Conservation (phyloP, 2,113 vertebrate species). For the Oenanthe oenanthe region DNA sequence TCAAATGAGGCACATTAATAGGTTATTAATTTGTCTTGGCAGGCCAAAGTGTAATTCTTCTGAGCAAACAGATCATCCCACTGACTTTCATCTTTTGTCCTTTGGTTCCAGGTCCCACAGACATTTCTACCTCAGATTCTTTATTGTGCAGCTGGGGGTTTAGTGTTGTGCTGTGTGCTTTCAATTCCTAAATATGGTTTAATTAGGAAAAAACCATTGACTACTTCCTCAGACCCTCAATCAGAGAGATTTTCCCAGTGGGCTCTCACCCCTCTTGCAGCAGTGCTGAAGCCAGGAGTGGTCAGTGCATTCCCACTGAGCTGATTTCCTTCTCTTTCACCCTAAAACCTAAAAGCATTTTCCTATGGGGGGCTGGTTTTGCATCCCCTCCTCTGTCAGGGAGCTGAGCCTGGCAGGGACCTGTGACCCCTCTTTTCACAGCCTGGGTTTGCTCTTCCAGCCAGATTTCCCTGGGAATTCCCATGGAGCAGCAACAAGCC, state of each 20-base stretch:
- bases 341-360: background rate
- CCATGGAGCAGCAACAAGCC: background rate
- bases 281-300: background rate
- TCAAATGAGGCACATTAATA: background rate
- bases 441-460: background rate
- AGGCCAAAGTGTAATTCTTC: background rate
- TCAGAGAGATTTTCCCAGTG: background rate
- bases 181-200: background rate
- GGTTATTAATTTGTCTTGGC: background rate
- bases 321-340: background rate
- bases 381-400: background rate
- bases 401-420: slow-evolving; percentile 7
- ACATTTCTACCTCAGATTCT: background rate
- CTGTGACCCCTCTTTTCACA: background rate
- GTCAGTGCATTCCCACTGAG: background rate
- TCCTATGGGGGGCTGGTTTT: fast-evolving
- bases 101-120: background rate
- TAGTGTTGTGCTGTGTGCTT: background rate
- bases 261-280: fast-evolving
- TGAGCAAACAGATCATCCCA: background rate
- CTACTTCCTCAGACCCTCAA: background rate
- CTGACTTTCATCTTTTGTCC: background rate
- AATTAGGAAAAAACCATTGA: background rate
- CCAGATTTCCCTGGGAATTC: background rate
- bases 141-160: background rate